Base-by-base conservation (phyloP, 2,797 vertebrate species). In the Channa striata region DNA sequence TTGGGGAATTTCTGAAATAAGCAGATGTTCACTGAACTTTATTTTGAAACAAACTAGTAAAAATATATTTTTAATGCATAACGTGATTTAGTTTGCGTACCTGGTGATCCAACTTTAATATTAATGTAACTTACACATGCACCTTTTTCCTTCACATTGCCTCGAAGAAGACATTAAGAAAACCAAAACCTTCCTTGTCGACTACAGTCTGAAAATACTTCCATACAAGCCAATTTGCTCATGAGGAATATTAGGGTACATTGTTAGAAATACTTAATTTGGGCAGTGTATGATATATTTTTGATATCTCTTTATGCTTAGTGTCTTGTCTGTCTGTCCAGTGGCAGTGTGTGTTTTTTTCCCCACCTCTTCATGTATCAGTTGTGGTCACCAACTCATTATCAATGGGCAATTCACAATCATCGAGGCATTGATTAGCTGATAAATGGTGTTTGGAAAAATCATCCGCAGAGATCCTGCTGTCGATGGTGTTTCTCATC, bases 361-460 rank as follows among this genome's bases (percentile, higher is more conserved):
- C 25, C 40, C 40, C 52, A 58, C 49, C 43, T 50, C 37, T 17
- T 80, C 58, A 64, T 25, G 64, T 54, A 83, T 82, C 74, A 54
- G 42, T 80, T 64, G 80, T 61, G 59, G 56, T 79, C 86, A 78
- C 78, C 88, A 78, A 83, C 82, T 61, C n/a, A 72, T 73, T 81
- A 84, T 89, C 84, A 84, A 84, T 78, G 61, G 65, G 42, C 69
- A 77, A 54, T 88, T 85, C 71, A 48, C 46, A 25, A 91, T 90
- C 90, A 90, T 87, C 16, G 34, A 72, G 9, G 58, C 64, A 92
- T 91, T 53, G 89, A 93, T 91, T 90, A 89, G 64, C 83, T 91
- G 89, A 89, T 92, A 79, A 92, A 90, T 48, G 77, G 74, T 12
- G 50, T 20, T 33, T 6, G 64, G 73, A 83, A 87, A 80, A 85